Percentiles rank a stretch among this genome's conserved stretches.
Evolutionary conservation across 1,140 invertebrate genomes (phyloP).

Genomic region (Odontomachus brunneus): DNA sequence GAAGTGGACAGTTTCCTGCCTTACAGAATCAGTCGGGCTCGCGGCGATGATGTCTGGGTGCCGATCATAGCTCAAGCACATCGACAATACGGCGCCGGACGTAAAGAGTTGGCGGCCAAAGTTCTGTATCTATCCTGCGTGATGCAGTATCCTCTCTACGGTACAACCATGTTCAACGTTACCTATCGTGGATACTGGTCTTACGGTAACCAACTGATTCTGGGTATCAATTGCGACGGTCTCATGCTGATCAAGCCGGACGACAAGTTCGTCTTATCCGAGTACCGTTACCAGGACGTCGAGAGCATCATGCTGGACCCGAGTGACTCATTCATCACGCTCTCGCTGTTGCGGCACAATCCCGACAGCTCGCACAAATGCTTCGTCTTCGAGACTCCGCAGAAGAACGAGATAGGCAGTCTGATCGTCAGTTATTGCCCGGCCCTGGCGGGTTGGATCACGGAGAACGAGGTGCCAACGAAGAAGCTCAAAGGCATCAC

Average conservation of each 20-base stretch:
- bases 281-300: conserved; percentile 95
- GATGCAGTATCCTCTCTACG: conserved; percentile 98
- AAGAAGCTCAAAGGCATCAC: conserved; percentile 90
- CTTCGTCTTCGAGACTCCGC: conserved; percentile 96
- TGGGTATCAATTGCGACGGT: conserved; percentile 97
- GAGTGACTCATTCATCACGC: conserved; percentile 96
- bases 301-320: conserved; percentile 96
- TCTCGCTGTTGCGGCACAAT: conserved; percentile 89
- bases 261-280: conserved; percentile 95
- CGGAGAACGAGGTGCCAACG: conserved; percentile 91
- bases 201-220: conserved; percentile 89
- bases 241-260: conserved; percentile 95
- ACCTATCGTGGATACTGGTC: conserved; percentile 97
- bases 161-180: conserved; percentile 96
- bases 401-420: conserved; percentile 96
- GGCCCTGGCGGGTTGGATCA: conserved; percentile 93
- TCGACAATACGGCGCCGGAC: conserved; percentile 95
- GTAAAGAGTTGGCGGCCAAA: conserved; percentile 96
- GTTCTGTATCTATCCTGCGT: conserved; percentile 97
- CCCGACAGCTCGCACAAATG: conserved; percentile 91
- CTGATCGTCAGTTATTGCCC: conserved; percentile 97
- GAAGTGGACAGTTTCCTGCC: conserved; percentile 93
- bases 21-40: conserved; percentile 90
- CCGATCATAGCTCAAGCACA: conserved; percentile 95
- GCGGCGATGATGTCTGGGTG: conserved; percentile 93